Percentiles rank a stretch among this genome's conserved stretches.
Conservation (phyloP, 2,888 invertebrate genomes). For the Drosophila kuntzei region DNA sequence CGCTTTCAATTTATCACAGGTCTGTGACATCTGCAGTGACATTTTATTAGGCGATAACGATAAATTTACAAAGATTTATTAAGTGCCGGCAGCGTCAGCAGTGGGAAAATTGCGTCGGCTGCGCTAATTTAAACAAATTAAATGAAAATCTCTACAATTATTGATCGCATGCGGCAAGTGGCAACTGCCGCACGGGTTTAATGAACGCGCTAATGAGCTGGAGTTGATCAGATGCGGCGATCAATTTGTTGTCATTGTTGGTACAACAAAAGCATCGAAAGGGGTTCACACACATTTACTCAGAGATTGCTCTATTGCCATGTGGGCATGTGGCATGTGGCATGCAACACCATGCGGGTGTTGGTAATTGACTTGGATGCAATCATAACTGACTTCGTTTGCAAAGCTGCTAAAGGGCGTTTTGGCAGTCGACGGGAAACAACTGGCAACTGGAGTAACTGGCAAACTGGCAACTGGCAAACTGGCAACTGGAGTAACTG, state of each 20-base stretch:
- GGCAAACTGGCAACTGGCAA: slow-evolving; percentile 25
- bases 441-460: slow-evolving; percentile 26
- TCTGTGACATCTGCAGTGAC: slow-evolving; percentile 71
- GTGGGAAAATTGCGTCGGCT: slow-evolving; percentile 60
- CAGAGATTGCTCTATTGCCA: slow-evolving; percentile 35
- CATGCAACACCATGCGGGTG: slow-evolving; percentile 67
- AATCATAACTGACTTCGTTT: slow-evolving; percentile 56
- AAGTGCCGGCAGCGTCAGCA: slow-evolving; percentile 52
- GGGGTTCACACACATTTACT: slow-evolving; percentile 17
- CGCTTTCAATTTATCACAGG: slow-evolving; percentile 78
- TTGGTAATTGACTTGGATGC: slow-evolving; percentile 60
- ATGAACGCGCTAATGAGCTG: slow-evolving; percentile 76
- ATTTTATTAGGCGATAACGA: slow-evolving; percentile 82
- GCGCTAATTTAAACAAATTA: slow-evolving; percentile 79
- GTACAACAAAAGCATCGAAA: slow-evolving; percentile 57
- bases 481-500: slow-evolving; percentile 23
- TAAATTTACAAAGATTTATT: slow-evolving; percentile 81
- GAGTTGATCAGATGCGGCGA: slow-evolving; percentile 34
- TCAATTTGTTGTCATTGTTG: slow-evolving; percentile 80
- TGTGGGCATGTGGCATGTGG: slow-evolving; percentile 48
- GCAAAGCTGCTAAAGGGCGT: slow-evolving; percentile 41
- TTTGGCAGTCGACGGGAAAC: slow-evolving; percentile 42
- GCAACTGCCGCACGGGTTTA: slow-evolving; percentile 48
- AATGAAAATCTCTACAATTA: slow-evolving; percentile 74
- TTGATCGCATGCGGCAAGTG: slow-evolving; percentile 63